phyloP scores from a whole-genome alignment of 2,113 vertebrate species.

The Epinephelus cyanopodus region DNA sequence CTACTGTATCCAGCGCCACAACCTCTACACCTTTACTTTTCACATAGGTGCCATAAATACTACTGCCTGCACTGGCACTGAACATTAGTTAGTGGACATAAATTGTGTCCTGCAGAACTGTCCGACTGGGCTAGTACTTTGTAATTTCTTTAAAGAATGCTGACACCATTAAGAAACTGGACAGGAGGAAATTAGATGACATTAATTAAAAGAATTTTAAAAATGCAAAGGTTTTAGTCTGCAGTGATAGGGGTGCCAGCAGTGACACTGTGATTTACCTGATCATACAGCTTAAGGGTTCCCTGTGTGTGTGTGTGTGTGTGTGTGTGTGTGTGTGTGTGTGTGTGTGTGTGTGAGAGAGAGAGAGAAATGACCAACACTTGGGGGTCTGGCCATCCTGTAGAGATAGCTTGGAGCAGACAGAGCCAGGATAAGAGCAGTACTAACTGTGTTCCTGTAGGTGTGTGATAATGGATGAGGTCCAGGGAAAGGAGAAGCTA shows the following conservation, averaged over 20 bases:
- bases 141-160: conserved; percentile 56
- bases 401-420: conserved; percentile 24
- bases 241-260: conserved; percentile 34
- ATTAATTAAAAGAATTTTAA: conserved; percentile 57
- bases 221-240: conserved; percentile 29
- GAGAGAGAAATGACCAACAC: conserved; percentile 1
- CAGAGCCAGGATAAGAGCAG: conserved; percentile 34
- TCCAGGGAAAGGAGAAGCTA: conserved; percentile 33
- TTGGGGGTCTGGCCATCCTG: conserved; percentile 30
- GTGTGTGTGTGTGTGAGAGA: conserved; percentile 1
- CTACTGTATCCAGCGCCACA: neutral
- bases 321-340: neutral
- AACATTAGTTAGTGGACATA: neutral
- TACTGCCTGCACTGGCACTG: neutral
- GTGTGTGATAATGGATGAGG: conserved; percentile 69
- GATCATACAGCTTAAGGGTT: conserved; percentile 23
- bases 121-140: conserved; percentile 24
- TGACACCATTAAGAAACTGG: conserved; percentile 53
- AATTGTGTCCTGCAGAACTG: conserved; percentile 6
- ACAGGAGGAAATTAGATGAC: conserved; percentile 52
- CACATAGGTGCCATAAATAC: neutral
- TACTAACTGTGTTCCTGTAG: conserved; percentile 54
- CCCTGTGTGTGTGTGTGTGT: conserved; percentile 2
- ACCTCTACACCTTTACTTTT: neutral
- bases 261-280: conserved; percentile 60